phyloP scores from a whole-genome alignment of 2,797 vertebrate species.

The Xyrichtys novacula region DNA sequence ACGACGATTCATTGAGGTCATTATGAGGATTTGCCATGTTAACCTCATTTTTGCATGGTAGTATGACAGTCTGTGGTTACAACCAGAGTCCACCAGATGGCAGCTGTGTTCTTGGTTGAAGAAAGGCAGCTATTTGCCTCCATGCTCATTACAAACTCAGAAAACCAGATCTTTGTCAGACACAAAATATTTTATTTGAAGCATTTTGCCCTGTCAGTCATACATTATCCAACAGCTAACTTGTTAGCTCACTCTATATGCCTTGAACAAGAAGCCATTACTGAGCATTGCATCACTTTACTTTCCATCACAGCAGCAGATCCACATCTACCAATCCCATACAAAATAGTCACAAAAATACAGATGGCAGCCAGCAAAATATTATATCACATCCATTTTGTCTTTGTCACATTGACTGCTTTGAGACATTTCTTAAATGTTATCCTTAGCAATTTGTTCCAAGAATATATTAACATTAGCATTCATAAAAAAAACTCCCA shows the following conservation, averaged over 20 bases:
- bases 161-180: conserved; percentile 41
- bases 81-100: conserved; percentile 58
- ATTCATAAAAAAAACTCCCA: conserved; percentile 54
- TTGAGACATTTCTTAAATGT: conserved; percentile 55
- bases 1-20: no score
- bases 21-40: not conserved
- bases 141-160: not conserved
- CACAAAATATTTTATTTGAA: conserved; percentile 84
- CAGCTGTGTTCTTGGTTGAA: conserved; percentile 4
- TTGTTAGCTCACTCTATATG: conserved; percentile 63
- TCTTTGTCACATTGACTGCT: conserved; percentile 43
- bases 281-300: conserved; percentile 58
- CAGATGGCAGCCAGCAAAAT: conserved; percentile 65
- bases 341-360: conserved; percentile 63
- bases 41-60: not conserved
- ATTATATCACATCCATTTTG: conserved; percentile 73
- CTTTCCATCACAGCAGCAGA: conserved; percentile 74
- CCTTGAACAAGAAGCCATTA: conserved; percentile 61
- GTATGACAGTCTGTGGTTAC: conserved; percentile 19
- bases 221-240: conserved; percentile 79
- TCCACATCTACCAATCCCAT: conserved; percentile 58
- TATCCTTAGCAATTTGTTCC: conserved; percentile 60
- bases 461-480: conserved; percentile 43
- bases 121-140: accelerated
- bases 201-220: conserved; percentile 75